Evolutionary conservation across 2,113 vertebrate species (phyloP).

Genomic region (Butorides virescens): DNA sequence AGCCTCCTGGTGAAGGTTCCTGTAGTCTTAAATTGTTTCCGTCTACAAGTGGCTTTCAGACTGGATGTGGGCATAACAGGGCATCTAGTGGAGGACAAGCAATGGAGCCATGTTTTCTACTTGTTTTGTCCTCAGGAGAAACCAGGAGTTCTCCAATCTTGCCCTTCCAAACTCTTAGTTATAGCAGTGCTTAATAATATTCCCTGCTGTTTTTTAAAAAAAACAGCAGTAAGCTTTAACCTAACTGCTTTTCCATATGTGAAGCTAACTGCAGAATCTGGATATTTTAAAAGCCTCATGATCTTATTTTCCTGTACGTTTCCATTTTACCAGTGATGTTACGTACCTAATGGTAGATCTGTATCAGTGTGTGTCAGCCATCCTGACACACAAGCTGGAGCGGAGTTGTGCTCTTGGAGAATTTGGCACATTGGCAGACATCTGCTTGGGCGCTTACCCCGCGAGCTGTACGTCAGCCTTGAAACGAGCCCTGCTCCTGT

Average conservation of each 20-base stretch:
- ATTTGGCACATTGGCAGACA: not conserved
- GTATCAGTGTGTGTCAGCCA: not conserved
- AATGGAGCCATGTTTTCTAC: not conserved
- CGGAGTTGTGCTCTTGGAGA: not conserved
- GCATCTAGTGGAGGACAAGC: not conserved
- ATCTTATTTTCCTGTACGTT: not conserved
- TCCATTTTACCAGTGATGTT: not conserved
- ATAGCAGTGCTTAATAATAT: not conserved
- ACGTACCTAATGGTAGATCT: accelerated
- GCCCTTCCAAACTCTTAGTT: not conserved
- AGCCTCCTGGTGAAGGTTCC: not conserved
- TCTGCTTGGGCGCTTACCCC: not conserved
- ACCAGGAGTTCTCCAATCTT: not conserved
- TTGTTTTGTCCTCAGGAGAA: not conserved
- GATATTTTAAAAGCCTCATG: not conserved
- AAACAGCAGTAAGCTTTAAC: no score
- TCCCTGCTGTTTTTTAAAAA: not conserved
- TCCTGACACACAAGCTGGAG: not conserved
- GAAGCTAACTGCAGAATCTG: not conserved
- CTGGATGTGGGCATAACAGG: not conserved
- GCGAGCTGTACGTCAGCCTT: not conserved
- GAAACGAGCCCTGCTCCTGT: not conserved
- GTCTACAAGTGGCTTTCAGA: not conserved
- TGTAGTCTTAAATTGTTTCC: not conserved
- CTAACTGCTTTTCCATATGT: not conserved